Evolutionary conservation across 2,113 vertebrate species (phyloP), one percentile per base, ranked within the genome.

Genomic region (Melanerpes formicivorus): DNA sequence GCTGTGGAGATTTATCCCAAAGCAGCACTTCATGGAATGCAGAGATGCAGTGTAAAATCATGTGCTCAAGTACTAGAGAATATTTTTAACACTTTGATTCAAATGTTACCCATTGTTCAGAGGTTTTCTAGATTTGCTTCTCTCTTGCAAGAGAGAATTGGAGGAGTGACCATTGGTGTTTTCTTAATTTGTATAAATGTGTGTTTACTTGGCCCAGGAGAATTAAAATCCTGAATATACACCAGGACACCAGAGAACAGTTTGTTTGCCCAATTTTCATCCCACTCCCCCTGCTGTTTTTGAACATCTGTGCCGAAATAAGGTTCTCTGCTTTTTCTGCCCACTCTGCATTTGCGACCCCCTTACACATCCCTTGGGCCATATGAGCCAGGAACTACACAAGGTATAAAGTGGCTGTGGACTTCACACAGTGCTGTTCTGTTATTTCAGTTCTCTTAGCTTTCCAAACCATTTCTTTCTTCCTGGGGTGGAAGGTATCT

Each of bases 1-100:
- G 1, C 0, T 4, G 5, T 3, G 1, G 4, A 50, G 27, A 12
- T 65, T 52, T 52, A 46, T 83, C 18, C 37, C 16, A n/a, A 29
- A 67, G 46, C 12, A 78, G 11, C 27, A 23, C 29, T 87, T 19
- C 27, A 10, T 7, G 9, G 40, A 81, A 78, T 37, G 34, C 30
- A 44, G 42, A 83, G 5, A 37, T 80, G 18, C 55, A 42, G 4
- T 65, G 18, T 80, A 27, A 69, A 76, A 46, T 50, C 22, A 52
- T 14, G 10, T 65, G 30, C 44, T 52, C 27, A 60, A 46, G 70
- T 54, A 70, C 17, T n/a, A 3, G 3, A 3, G 3, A 30, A 37
- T 65, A 29, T 16, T 66, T 22, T 54, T 58, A 58, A 63, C 0
- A 3, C 26, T 72, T 88, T 59, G 60, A 52, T 83, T 64, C 19